Conservation (phyloP, 2,888 invertebrate species). For the Rhorus exstirpatorius region DNA sequence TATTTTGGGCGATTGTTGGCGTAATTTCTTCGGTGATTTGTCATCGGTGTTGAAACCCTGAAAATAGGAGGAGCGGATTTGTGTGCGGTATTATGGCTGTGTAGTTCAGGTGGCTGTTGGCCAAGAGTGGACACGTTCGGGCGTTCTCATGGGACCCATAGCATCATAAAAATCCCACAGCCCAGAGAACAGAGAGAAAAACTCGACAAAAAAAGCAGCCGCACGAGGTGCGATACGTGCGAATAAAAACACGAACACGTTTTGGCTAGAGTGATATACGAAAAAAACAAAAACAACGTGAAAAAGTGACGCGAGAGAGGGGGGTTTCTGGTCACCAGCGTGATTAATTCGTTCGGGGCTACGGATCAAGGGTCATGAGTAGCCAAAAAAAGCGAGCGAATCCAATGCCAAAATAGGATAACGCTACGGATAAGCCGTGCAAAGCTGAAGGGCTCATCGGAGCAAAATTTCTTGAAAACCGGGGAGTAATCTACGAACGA, state of each 20-base stretch:
- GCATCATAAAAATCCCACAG: conserved; percentile 43
- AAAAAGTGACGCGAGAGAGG: conserved; percentile 30
- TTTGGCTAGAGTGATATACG: conserved; percentile 55
- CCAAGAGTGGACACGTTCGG: conserved; percentile 30
- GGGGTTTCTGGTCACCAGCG: conserved; percentile 44
- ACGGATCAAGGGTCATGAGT: conserved; percentile 47
- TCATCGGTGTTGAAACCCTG: conserved; percentile 54
- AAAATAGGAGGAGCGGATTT: conserved; percentile 34
- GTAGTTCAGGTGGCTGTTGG: conserved; percentile 26
- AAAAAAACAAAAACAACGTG: conserved; percentile 57
- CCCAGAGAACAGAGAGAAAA: conserved; percentile 14
- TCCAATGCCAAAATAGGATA: conserved; percentile 17
- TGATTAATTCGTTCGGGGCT: conserved; percentile 61
- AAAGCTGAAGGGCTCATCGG: conserved; percentile 25
- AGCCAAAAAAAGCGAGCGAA: conserved; percentile 26
- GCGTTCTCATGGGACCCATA: conserved; percentile 33
- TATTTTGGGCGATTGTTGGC: conserved; percentile 47
- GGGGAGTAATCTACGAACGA: conserved; percentile 21
- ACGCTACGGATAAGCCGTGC: conserved; percentile 26
- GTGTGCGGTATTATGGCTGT: conserved; percentile 8
- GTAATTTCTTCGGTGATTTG: conserved; percentile 61
- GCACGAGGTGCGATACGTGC: conserved; percentile 28
- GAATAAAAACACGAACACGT: conserved; percentile 48
- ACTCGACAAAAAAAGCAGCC: conserved; percentile 29
- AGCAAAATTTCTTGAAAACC: conserved; percentile 30